phyloP scores from a whole-genome alignment of 1,140 invertebrate genomes.

The Homalodisca vitripennis region DNA sequence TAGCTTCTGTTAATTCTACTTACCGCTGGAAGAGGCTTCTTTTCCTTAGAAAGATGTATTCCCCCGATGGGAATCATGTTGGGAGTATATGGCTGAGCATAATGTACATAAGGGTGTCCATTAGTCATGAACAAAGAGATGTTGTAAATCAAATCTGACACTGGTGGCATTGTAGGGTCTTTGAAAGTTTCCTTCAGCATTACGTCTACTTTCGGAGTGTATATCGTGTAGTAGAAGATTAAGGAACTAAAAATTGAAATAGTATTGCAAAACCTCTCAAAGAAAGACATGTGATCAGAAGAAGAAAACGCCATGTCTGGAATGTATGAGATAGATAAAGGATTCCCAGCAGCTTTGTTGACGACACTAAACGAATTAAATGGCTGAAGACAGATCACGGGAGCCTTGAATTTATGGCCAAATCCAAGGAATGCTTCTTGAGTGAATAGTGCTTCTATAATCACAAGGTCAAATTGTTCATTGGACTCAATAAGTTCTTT shows the following conservation, averaged over 20 bases:
- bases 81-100: background rate
- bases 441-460: conserved; percentile 6
- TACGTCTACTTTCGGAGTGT: background rate
- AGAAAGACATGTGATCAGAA: conserved; percentile 8
- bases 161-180: background rate
- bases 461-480: conserved; percentile 15
- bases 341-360: conserved; percentile 5
- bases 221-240: background rate
- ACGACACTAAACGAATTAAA: conserved; percentile 1
- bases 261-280: background rate
- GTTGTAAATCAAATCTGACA: background rate
- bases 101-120: background rate
- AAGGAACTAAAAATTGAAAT: background rate
- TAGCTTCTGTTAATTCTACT: too few species aligned
- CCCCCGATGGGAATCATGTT: conserved; percentile 20
- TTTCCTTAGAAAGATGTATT: conserved; percentile 7
- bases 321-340: conserved; percentile 5
- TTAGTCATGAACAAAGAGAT: background rate
- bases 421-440: conserved; percentile 7
- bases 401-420: conserved; percentile 8
- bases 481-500: conserved; percentile 13
- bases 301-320: background rate
- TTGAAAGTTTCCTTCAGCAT: conserved; percentile 11
- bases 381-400: conserved; percentile 8
- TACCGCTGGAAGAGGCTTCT: background rate